phyloP scores from a whole-genome alignment of 2,888 invertebrate genomes.

The Drosophila tanythrix region DNA sequence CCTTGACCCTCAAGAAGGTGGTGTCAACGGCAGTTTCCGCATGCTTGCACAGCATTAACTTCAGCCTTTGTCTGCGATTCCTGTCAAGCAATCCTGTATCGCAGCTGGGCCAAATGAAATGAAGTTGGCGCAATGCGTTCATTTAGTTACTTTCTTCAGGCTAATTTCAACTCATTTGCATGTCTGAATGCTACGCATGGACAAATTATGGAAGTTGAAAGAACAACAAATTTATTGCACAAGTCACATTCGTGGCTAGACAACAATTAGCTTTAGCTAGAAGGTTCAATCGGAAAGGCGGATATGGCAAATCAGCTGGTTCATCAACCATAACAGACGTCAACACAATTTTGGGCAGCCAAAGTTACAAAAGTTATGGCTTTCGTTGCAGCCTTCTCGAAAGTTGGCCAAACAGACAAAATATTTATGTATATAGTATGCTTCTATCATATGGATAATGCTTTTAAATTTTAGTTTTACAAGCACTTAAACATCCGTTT shows the following conservation, averaged over 20 bases:
- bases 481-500: too few species aligned
- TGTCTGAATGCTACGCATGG: conserved; percentile 27
- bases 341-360: conserved; percentile 66
- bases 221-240: conserved; percentile 13
- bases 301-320: conserved; percentile 49
- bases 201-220: conserved; percentile 30
- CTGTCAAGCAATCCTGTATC: conserved; percentile 31
- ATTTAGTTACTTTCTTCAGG: conserved; percentile 38
- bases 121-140: conserved; percentile 57
- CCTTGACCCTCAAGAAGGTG: background rate
- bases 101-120: conserved; percentile 26
- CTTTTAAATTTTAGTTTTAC: background rate
- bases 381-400: conserved; percentile 12
- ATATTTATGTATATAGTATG: background rate
- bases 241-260: background rate
- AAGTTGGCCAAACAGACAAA: conserved; percentile 15
- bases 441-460: background rate
- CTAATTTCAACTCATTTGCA: conserved; percentile 66
- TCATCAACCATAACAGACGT: conserved; percentile 72
- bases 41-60: background rate
- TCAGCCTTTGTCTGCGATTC: conserved; percentile 8
- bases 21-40: background rate
- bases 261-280: conserved; percentile 14
- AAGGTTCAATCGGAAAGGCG: conserved; percentile 6
- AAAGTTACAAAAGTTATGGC: conserved; percentile 21